Evolutionary conservation across 1,140 invertebrate genomes (phyloP).

Genomic region (Heliothis virescens): DNA sequence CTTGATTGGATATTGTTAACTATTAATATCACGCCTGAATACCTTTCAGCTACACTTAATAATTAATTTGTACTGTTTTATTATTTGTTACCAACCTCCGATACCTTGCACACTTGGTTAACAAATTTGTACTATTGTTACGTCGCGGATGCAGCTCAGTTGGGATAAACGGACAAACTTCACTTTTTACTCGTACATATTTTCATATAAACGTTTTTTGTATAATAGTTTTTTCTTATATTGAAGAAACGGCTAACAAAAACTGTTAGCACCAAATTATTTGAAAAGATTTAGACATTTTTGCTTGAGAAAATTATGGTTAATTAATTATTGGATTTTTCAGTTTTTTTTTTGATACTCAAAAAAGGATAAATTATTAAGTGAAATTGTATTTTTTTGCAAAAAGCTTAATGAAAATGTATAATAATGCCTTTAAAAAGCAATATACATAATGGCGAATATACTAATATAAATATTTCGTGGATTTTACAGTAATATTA

Average conservation of each 20-base stretch:
- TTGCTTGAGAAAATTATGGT: not conserved
- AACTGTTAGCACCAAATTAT: conserved; percentile 10
- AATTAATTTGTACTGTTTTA: conserved; percentile 83
- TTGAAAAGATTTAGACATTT: not conserved
- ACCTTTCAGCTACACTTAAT: conserved; percentile 72
- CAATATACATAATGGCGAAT: no score
- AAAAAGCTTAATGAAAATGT: no score
- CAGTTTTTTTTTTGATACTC: not conserved
- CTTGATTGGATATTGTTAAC: conserved; percentile 71
- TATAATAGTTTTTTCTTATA: not conserved
- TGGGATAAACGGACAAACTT: conserved; percentile 6
- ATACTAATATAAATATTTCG: no score
- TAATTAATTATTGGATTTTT: not conserved
- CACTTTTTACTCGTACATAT: not conserved
- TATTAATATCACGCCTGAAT: conserved; percentile 59
- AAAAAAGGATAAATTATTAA: no score
- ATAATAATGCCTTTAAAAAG: no score
- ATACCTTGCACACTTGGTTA: conserved; percentile 66
- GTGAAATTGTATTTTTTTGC: no score
- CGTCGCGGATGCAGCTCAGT: conserved; percentile 43
- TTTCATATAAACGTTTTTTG: not conserved
- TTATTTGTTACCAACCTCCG: conserved; percentile 76
- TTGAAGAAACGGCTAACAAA: conserved; percentile 9
- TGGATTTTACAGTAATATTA: no score
- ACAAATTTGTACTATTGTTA: conserved; percentile 77